phyloP scores from a whole-genome alignment of 2,888 invertebrate species.

The Coelogynopora nodosa region DNA sequence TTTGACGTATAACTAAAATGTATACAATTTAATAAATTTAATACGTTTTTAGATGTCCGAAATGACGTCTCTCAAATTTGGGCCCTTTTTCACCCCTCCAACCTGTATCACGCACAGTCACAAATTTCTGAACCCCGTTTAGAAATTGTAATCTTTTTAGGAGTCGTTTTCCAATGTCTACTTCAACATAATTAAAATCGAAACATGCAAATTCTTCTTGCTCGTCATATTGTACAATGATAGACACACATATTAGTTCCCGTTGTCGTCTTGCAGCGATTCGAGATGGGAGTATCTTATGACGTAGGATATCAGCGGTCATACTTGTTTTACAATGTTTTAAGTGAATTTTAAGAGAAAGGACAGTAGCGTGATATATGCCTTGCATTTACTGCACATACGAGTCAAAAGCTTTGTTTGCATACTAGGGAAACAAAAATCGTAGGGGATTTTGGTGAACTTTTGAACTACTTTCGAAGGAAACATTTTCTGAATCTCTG shows the following conservation, averaged over 20 bases:
- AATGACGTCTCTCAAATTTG: no score
- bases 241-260: not conserved
- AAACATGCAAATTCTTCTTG: conserved; percentile 21
- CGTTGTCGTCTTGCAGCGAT: conserved; percentile 12
- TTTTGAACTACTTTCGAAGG: not conserved
- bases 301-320: conserved; percentile 18
- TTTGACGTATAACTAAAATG: no score
- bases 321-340: not conserved
- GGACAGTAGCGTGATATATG: conserved; percentile 13
- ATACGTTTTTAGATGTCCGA: no score
- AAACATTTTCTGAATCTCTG: not conserved
- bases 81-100: no score
- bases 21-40: no score
- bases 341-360: not conserved
- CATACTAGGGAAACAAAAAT: not conserved
- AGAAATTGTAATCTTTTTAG: conserved; percentile 25
- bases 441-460: conserved; percentile 9
- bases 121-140: no score
- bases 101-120: no score
- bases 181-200: not conserved
- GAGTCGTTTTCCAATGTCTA: not conserved
- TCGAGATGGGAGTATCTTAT: conserved; percentile 1
- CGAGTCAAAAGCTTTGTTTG: conserved; percentile 20
- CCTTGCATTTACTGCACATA: not conserved
- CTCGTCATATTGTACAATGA: conserved; percentile 7